phyloP scores from a whole-genome alignment of 2,888 invertebrate species.

The Sarcophaga subvicina region DNA sequence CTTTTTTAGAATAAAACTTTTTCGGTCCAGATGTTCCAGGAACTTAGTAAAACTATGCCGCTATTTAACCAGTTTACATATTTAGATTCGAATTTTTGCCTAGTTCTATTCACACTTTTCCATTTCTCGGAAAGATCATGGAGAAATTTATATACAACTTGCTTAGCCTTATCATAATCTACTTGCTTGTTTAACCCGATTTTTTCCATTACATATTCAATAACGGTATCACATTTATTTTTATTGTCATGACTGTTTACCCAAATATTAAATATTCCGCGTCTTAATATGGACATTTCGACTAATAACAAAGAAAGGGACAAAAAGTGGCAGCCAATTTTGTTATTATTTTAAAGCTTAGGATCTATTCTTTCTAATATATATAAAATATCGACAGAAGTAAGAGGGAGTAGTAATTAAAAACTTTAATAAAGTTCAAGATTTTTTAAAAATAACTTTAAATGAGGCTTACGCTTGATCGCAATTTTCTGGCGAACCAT shows the following conservation, averaged over 20 bases:
- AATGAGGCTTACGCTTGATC: too few relatives aligned
- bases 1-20: too few relatives aligned
- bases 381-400: too few relatives aligned
- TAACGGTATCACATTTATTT: neutral
- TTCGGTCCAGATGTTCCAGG: neutral
- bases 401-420: too few relatives aligned
- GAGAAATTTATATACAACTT: neutral
- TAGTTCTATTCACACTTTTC: too few relatives aligned
- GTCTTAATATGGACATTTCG: neutral
- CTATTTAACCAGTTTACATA: neutral
- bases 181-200: too few relatives aligned
- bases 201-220: neutral
- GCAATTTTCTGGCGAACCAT: too few relatives aligned
- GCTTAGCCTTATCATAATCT: neutral
- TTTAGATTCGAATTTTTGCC: conserved; percentile 5
- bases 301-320: neutral
- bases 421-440: too few relatives aligned
- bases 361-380: too few relatives aligned
- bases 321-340: conserved; percentile 11
- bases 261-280: too few relatives aligned
- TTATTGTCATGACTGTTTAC: too few relatives aligned
- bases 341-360: neutral
- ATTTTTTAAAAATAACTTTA: too few relatives aligned
- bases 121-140: neutral
- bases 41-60: neutral